Conservation (phyloP, 2,888 invertebrate species). For the Tortrix viridana region DNA sequence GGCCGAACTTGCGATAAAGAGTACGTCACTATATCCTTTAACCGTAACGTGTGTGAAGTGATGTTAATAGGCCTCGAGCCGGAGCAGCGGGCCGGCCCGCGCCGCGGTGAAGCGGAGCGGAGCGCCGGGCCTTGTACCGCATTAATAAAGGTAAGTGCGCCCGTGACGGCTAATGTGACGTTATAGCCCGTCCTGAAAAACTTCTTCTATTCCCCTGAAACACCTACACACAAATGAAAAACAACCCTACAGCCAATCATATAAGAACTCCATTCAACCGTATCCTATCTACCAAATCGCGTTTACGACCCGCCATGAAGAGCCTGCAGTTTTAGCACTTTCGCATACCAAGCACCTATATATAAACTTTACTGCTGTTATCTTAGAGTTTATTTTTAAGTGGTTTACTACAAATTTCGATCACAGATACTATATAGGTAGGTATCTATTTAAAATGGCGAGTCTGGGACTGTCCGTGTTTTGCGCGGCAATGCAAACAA, state of each 20-base stretch:
- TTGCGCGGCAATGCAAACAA: conserved; percentile 57
- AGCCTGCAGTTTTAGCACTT: conserved; percentile 65
- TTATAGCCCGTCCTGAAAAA: conserved; percentile 79
- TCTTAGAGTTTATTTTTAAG: conserved; percentile 46
- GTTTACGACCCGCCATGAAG: conserved; percentile 66
- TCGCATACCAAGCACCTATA: conserved; percentile 47
- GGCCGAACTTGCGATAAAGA: no score
- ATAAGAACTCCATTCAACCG: conserved; percentile 52
- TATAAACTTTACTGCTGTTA: conserved; percentile 53
- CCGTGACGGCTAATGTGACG: conserved; percentile 78
- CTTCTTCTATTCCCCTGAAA: conserved; percentile 64
- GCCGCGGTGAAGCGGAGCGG: conserved; percentile 48
- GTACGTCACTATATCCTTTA: no score
- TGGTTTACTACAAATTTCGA: conserved; percentile 52
- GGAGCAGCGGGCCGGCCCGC: conserved; percentile 40
- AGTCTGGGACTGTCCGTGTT: conserved; percentile 59
- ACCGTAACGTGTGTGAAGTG: conserved; percentile 2
- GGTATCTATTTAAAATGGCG: conserved; percentile 48
- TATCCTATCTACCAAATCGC: conserved; percentile 46
- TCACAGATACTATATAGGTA: conserved; percentile 47
- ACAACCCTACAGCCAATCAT: conserved; percentile 43
- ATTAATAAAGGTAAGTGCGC: conserved; percentile 80
- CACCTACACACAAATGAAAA: conserved; percentile 46
- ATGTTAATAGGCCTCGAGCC: not conserved
- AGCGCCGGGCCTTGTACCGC: conserved; percentile 74